Base-by-base conservation (phyloP, 2,113 vertebrate species). In the Phodopus roborovskii region DNA sequence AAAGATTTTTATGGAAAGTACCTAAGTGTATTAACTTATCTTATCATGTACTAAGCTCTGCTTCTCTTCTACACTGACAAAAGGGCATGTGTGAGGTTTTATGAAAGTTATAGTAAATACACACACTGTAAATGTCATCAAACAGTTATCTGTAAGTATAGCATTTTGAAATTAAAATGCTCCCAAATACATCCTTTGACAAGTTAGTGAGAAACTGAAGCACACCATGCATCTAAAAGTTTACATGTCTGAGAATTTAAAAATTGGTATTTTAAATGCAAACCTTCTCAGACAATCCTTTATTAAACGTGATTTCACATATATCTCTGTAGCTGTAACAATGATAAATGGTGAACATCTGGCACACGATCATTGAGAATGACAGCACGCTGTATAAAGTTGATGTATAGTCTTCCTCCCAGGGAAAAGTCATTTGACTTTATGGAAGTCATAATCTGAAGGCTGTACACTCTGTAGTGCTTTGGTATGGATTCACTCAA, bases 311-410 rank as follows among this genome's bases (percentile, higher is more conserved):
- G 26, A 68, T 74, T 95, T 90, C 50, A 84, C 62, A 92, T 45
- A 42, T 6, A 79, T 82, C 85, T 88, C 93, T 84, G 77, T 30
- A 84, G 17, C 75, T 56, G 33, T 92, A 84, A 71, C 88, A 66
- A 24, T 94, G 94, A 97, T 92, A 81, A 87, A 97, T 70, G 56
- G 39, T 75, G 90, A 96, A 92, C 74, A 95, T 45, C 84, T 95
- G 92, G 92, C 22, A 36, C 68, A 53, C 30, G 66, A 89, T 93
- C 84, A 88, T 9, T 93, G 92, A 88, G 70, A 82, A 79, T 75
- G 90, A 94, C 79, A 82, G 88, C 86, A 78, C 12, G n/a, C 56
- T 81, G 48, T n/a, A 95, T 81, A 71, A 91, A 86, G 66, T 50
- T 95, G 92, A 90, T 92, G 42, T 92, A 95, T 90, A 39, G 62